A percentile compares a stretch with the other conserved stretches of the same genome.
These are phyloP conservation scores for Muraenolepis orangiensis DNA, from an alignment of 2,797 vertebrate genomes.

Conservation along the genomic window DNA sequence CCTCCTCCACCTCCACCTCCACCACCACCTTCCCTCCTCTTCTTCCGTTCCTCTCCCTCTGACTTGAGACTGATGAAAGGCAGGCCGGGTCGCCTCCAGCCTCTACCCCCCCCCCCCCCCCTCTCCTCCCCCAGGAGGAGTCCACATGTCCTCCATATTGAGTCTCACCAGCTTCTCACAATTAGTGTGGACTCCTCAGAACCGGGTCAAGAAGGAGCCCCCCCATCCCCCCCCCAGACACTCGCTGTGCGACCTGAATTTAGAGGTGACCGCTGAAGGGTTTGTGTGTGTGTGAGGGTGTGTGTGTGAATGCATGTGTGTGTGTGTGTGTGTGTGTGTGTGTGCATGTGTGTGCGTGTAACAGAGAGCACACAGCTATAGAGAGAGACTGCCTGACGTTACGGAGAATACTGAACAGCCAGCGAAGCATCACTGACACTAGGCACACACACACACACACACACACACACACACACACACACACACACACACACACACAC, in stretches of 20 bases:
- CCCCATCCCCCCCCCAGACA: too few species aligned
- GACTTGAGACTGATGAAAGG: constrained; percentile 57
- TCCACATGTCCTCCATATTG: constrained; percentile 31
- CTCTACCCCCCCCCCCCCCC: constrained; percentile 7
- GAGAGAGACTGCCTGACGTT: background rate
- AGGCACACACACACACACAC: too few species aligned
- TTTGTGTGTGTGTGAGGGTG: background rate
- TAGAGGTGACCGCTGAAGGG: background rate
- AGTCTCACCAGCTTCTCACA: background rate
- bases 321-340: too few species aligned
- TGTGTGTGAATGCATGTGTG: background rate
- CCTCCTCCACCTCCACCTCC: background rate
- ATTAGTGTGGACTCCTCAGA: background rate
- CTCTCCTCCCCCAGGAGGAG: constrained; percentile 1
- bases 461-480: too few species aligned
- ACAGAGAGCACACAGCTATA: too few species aligned
- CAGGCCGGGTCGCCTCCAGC: constrained; percentile 24
- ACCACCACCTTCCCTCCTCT: constrained; percentile 35
- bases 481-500: too few species aligned
- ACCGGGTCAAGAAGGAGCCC: background rate
- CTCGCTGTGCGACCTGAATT: background rate
- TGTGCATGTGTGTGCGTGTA: background rate
- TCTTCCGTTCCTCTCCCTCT: constrained; percentile 47
- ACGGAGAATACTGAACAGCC: too few species aligned
- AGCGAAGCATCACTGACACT: background rate